A percentile compares a stretch with the other conserved stretches of the same genome.
phyloP scores from a whole-genome alignment of 2,113 vertebrate species.

The Girardinichthys multiradiatus region DNA sequence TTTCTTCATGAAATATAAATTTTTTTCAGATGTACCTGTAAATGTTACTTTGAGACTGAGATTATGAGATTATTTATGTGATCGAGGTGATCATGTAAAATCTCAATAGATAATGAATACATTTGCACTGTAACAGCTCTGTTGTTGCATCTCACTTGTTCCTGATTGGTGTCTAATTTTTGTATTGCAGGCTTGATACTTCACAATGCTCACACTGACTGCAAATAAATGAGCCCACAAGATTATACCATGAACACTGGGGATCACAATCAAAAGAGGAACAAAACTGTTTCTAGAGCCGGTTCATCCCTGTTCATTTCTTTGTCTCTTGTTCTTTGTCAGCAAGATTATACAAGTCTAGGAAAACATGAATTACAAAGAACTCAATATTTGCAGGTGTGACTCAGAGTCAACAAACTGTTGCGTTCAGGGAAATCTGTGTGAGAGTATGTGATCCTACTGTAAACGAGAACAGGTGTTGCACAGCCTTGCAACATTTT shows the following conservation, averaged over 20 bases:
- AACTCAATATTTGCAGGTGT: slow-evolving; percentile 51
- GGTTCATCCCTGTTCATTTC: slow-evolving; percentile 1
- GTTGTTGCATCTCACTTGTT: slow-evolving; percentile 27
- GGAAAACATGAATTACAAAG: slow-evolving; percentile 37
- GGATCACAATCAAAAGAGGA: neutral
- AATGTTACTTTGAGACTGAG: too few relatives aligned
- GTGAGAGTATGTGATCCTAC: slow-evolving; percentile 22
- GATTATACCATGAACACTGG: neutral
- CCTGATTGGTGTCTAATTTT: slow-evolving; percentile 46
- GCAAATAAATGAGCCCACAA: slow-evolving; percentile 32
- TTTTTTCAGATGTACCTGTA: too few relatives aligned
- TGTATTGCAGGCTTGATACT: slow-evolving; percentile 47
- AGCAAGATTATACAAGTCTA: slow-evolving; percentile 30
- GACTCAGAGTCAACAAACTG: slow-evolving; percentile 46
- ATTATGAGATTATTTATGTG: too few relatives aligned
- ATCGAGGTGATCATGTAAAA: too few relatives aligned
- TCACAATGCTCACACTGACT: neutral
- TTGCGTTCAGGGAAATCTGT: slow-evolving; percentile 20
- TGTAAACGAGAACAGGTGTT: slow-evolving; percentile 25
- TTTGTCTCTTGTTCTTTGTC: slow-evolving; percentile 13
- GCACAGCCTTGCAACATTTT: neutral
- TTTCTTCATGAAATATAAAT: too few relatives aligned
- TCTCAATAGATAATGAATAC: too few relatives aligned
- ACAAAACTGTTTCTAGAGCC: slow-evolving; percentile 8
- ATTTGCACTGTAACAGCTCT: slow-evolving; percentile 4